Evolutionary conservation across 2,797 vertebrate species (phyloP), one percentile per base, ranked within the genome.

Genomic region (Neopelma chrysocephalum): DNA sequence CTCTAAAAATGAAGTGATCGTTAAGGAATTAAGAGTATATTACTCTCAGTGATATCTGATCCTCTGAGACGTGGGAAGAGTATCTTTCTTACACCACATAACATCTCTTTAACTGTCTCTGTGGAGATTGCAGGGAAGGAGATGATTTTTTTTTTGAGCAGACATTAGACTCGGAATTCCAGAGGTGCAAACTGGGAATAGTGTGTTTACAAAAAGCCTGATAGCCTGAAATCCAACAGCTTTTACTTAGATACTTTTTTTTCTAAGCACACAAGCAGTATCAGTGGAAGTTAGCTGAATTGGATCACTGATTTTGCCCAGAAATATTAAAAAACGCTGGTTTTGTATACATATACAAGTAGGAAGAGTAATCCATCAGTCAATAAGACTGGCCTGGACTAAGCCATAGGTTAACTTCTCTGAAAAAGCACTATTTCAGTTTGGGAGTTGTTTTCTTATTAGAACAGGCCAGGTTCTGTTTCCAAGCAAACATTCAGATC

Each of bases 21-120:
- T 97, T 88, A 96, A 89, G 83, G 92, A 97, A 89, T 97, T 95
- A 89, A 83, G 95, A 89, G 34, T 89, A 71, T 84, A 97, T 94
- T 93, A 84, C 64, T 85, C 58, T 91, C 85, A 78, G 89, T 89
- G 27, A 78, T 91, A 82, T 71, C 45, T 80, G 77, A 73, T 93
- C 78, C 73, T 89, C 69, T 62, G 90, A 95, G 93, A 92, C 47
- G 76, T 54, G 21, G 87, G 92, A 95, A 91, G 73, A 97, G 75
- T 82, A 90, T 77, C 54, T 75, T 92, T 91, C 82, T 84, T 82
- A 54, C 20, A 75, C 10, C 48, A 71, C 42, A 42, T 47, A 91
- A 89, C 54, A 69, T 78, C 26, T 84, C 72, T 96, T 90, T n/a
- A 95, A 19, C 56, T 62, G 23, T 60, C 38, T 82, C 94, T 47